phyloP scores from a whole-genome alignment of 2,888 invertebrate genomes.

The Salticus scenicus region DNA sequence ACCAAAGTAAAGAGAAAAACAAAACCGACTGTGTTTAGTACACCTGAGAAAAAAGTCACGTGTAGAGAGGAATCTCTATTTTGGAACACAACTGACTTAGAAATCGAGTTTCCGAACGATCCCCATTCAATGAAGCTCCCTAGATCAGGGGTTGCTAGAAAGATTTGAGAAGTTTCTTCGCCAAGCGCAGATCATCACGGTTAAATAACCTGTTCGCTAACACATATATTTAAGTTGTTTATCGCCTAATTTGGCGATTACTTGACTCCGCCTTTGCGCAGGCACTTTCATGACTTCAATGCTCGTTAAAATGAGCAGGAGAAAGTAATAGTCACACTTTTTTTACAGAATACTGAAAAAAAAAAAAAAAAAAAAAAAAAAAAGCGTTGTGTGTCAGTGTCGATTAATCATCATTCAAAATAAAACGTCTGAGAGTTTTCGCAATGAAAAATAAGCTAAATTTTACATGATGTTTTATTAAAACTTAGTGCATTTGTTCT shows the following conservation, averaged over 20 bases:
- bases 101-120: constrained; percentile 9
- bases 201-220: neutral
- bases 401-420: no score
- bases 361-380: no score
- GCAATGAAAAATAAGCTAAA: no score
- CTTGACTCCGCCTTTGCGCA: neutral
- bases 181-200: constrained; percentile 10
- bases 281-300: no score
- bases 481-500: no score
- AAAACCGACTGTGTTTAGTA: neutral
- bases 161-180: neutral
- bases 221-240: neutral
- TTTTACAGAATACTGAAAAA: no score
- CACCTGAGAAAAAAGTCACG: constrained; percentile 39
- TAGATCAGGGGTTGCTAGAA: constrained; percentile 29
- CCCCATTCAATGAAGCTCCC: neutral
- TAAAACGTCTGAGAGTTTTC: no score
- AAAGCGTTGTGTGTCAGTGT: no score
- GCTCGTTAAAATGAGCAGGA: no score
- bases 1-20: neutral
- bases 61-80: constrained; percentile 50
- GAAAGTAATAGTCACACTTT: no score
- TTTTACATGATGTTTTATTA: no score
- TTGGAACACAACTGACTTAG: constrained; percentile 35
- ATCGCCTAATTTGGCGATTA: constrained; percentile 12